phyloP scores from a whole-genome alignment of 2,888 invertebrate genomes.

The Clitarchus hookeri region DNA sequence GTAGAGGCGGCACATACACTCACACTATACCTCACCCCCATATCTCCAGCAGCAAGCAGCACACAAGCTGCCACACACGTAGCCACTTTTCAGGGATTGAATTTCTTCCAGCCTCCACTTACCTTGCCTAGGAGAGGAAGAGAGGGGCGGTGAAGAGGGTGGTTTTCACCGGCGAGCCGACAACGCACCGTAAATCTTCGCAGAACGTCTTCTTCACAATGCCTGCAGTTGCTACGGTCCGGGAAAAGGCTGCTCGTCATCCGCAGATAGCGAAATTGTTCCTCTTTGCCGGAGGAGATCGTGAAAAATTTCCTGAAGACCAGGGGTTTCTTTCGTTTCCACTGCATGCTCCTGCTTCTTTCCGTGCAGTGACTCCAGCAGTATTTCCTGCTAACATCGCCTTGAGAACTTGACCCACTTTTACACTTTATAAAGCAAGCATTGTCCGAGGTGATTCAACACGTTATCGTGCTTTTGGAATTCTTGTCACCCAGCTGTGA shows the following conservation, averaged over 20 bases:
- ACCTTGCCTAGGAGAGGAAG: background rate
- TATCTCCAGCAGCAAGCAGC: background rate
- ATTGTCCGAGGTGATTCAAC: too few species aligned
- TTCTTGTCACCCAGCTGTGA: too few species aligned
- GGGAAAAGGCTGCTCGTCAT: background rate
- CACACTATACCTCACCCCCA: too few species aligned
- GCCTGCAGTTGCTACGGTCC: background rate
- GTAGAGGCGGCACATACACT: too few species aligned
- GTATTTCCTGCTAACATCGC: too few species aligned
- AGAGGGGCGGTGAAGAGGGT: background rate
- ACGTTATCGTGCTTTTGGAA: too few species aligned
- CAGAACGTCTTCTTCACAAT: background rate
- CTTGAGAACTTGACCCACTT: too few species aligned
- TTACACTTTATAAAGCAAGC: too few species aligned
- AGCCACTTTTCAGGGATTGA: background rate
- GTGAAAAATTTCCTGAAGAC: too few species aligned
- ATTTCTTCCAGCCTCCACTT: background rate
- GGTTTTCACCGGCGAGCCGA: background rate
- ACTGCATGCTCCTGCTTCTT: too few species aligned
- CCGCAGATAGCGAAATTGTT: background rate
- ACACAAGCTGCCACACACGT: background rate
- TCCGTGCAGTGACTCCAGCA: too few species aligned
- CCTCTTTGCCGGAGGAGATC: background rate
- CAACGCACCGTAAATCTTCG: background rate
- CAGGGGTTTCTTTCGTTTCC: too few species aligned